Conservation (phyloP, 2,888 invertebrate genomes). For the Ellobium chinense region DNA sequence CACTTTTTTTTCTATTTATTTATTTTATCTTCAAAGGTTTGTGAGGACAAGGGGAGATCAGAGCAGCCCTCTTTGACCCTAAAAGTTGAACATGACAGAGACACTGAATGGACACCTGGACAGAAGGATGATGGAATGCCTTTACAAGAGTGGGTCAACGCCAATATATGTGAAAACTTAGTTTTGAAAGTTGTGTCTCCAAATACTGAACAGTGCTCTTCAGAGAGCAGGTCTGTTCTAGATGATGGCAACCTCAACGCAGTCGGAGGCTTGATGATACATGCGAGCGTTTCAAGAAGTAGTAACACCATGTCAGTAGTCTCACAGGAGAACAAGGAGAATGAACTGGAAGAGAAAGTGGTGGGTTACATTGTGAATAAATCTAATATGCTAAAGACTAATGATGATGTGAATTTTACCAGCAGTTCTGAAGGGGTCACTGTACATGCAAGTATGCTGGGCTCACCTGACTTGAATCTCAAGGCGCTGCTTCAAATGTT, state of each 20-base stretch:
- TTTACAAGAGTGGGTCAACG: conserved; percentile 24
- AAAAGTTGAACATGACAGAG: background rate
- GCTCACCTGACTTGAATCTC: conserved; percentile 31
- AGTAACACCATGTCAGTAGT: background rate
- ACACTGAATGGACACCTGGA: background rate
- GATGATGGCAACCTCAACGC: background rate
- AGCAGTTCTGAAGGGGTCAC: background rate
- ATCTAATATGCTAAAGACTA: background rate
- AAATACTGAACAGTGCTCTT: background rate
- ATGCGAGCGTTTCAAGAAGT: background rate
- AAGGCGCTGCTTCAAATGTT: conserved; percentile 39
- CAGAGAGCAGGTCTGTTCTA: background rate
- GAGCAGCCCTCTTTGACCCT: background rate
- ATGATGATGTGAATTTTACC: background rate
- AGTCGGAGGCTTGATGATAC: conserved; percentile 2
- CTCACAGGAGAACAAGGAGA: background rate
- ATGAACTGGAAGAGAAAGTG: background rate
- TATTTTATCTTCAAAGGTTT: background rate
- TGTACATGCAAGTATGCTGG: background rate
- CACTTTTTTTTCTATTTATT: background rate
- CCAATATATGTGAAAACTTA: conserved; percentile 31
- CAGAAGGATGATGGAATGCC: conserved; percentile 17
- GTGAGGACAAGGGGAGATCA: background rate
- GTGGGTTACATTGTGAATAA: conserved; percentile 2
- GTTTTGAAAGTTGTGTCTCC: conserved; percentile 18